phyloP scores from a whole-genome alignment of 2,113 vertebrate genomes.

The Emydocephalus ijimae region DNA sequence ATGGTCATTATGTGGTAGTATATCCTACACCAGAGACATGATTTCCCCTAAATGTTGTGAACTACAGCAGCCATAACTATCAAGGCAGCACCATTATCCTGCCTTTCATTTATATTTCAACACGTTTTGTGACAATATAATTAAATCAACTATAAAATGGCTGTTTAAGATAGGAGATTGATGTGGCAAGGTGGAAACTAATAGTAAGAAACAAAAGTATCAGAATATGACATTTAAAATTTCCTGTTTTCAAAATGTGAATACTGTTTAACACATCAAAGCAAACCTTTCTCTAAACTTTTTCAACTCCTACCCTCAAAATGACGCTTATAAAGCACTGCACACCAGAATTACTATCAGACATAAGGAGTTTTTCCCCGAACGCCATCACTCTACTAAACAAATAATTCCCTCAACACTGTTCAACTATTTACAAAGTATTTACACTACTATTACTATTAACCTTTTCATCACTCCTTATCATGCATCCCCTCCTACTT shows the following conservation, averaged over 20 bases:
- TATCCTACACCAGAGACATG: not conserved
- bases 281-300: not conserved
- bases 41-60: not conserved
- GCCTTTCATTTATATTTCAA: not conserved
- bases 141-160: not conserved
- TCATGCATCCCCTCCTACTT: too few species aligned
- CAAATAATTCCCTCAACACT: too few species aligned
- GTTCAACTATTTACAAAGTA: too few species aligned
- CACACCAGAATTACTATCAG: too few species aligned
- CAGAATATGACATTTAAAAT: not conserved
- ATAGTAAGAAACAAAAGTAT: not conserved
- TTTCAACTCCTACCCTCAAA: too few species aligned
- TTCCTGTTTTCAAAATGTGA: not conserved
- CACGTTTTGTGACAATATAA: not conserved
- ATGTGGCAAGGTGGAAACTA: not conserved
- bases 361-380: too few species aligned
- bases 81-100: not conserved
- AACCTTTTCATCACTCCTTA: too few species aligned
- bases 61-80: not conserved
- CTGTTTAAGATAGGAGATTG: not conserved
- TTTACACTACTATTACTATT: too few species aligned
- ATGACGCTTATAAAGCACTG: too few species aligned
- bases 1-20: not conserved
- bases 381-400: too few species aligned
- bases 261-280: not conserved